Evolutionary conservation across 2,113 vertebrate genomes (phyloP).

Genomic region (Petroica traversi): DNA sequence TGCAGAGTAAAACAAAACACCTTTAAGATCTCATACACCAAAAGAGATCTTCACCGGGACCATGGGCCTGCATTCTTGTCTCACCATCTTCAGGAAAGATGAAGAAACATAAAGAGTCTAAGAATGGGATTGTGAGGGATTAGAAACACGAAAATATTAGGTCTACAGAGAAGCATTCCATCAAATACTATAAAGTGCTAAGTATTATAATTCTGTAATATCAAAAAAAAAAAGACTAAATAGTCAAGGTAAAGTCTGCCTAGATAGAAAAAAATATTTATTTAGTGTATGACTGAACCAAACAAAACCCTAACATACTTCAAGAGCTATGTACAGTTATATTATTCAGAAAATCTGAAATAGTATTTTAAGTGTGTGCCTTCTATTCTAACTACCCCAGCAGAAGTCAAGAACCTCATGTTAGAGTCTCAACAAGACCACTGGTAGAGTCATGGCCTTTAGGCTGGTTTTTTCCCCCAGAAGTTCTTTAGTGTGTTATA

Average conservation of each 20-base stretch:
- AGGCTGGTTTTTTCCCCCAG: background rate
- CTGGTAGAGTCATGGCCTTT: background rate
- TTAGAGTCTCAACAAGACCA: background rate
- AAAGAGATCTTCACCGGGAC: slow-evolving; percentile 6
- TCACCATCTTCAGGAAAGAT: background rate
- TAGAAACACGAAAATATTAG: background rate
- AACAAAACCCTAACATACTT: background rate
- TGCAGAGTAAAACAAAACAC: background rate
- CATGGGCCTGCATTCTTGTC: background rate
- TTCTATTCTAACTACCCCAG: background rate
- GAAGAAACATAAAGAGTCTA: background rate
- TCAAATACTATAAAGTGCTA: background rate
- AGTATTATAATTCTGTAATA: background rate
- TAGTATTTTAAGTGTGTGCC: background rate
- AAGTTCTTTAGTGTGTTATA: background rate
- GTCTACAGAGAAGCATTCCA: background rate
- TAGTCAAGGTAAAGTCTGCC: background rate
- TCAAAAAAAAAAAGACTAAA: background rate
- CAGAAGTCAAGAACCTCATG: background rate
- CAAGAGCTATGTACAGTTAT: background rate
- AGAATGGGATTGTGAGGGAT: background rate
- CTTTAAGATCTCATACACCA: background rate
- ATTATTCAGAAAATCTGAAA: background rate
- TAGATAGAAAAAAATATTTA: background rate
- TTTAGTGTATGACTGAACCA: background rate